These are phyloP conservation scores for Ctenoplectra terminalis DNA, from an alignment of 1,140 invertebrate species.

Conservation along the genomic window DNA sequence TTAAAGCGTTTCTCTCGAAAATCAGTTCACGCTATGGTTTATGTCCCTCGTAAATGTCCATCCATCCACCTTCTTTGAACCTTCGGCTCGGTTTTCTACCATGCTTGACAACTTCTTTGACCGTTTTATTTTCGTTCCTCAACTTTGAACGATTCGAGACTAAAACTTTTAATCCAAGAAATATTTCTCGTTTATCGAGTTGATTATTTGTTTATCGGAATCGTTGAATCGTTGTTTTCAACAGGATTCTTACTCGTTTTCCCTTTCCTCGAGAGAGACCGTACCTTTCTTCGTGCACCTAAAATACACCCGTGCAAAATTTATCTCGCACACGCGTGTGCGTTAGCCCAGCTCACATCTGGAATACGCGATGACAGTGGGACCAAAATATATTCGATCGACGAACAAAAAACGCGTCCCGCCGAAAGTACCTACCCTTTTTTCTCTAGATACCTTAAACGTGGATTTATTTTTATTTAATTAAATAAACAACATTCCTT, in stretches of 20 bases:
- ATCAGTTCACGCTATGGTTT: not conserved
- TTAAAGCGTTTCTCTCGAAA: not conserved
- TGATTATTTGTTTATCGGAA: not conserved
- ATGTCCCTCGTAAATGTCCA: not conserved
- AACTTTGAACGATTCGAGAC: not conserved
- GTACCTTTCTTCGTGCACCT: constrained; percentile 50
- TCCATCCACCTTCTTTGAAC: not conserved
- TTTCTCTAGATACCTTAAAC: constrained; percentile 4
- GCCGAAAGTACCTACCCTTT: constrained; percentile 18
- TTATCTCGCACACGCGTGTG: constrained; percentile 47
- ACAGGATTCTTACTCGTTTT: not conserved
- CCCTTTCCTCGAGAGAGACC: not conserved
- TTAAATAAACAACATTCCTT: not conserved
- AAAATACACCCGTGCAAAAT: constrained; percentile 59
- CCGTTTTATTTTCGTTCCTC: not conserved
- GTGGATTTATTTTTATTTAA: not conserved
- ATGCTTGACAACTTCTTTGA: not conserved
- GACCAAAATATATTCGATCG: constrained; percentile 61
- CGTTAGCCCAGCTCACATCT: constrained; percentile 45
- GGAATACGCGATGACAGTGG: constrained; percentile 64
- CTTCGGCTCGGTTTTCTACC: not conserved
- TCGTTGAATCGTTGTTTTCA: not conserved
- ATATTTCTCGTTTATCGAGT: not conserved
- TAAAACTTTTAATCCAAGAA: not conserved
- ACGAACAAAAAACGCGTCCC: constrained; percentile 50